Percentiles rank a stretch among this genome's conserved stretches.
Conservation (phyloP, 1,140 invertebrate species). For the Colletes gigas region DNA sequence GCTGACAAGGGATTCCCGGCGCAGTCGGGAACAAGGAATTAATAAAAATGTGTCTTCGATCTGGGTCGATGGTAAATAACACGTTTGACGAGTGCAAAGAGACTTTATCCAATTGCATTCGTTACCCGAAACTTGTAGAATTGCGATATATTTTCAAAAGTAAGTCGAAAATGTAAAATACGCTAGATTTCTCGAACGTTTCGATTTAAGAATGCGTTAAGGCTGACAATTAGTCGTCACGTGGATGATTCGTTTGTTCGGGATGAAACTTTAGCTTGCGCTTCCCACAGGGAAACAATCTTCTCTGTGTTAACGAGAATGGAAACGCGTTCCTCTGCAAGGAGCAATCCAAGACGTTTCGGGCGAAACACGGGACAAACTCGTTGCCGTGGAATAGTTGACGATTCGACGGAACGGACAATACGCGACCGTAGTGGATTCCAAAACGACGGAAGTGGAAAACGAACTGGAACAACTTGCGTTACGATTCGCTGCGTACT, state of each 20-base stretch:
- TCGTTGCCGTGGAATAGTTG: neutral
- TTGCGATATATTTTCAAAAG: too few species aligned
- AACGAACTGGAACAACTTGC: constrained; percentile 20
- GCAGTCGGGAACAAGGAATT: neutral
- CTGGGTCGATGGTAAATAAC: neutral
- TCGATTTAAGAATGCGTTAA: too few species aligned
- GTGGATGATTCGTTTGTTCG: too few species aligned
- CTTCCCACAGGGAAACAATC: neutral
- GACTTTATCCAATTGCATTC: too few species aligned
- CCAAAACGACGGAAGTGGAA: neutral
- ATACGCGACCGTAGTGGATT: neutral
- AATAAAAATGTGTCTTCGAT: neutral
- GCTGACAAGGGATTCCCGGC: constrained; percentile 18
- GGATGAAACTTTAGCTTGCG: neutral
- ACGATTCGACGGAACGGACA: neutral
- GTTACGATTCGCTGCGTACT: constrained; percentile 1
- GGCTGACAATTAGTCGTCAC: too few species aligned
- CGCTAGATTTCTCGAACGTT: too few species aligned
- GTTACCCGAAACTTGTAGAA: too few species aligned
- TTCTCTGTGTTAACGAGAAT: neutral
- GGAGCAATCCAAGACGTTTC: neutral
- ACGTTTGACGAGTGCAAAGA: too few species aligned
- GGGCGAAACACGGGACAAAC: neutral
- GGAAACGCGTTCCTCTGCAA: neutral
- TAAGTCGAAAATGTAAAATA: too few species aligned